Percentiles rank a stretch among this genome's conserved stretches.
These are phyloP conservation scores for Tetragonula clypearis DNA, from an alignment of 1,140 invertebrate species.

Conservation along the genomic window DNA sequence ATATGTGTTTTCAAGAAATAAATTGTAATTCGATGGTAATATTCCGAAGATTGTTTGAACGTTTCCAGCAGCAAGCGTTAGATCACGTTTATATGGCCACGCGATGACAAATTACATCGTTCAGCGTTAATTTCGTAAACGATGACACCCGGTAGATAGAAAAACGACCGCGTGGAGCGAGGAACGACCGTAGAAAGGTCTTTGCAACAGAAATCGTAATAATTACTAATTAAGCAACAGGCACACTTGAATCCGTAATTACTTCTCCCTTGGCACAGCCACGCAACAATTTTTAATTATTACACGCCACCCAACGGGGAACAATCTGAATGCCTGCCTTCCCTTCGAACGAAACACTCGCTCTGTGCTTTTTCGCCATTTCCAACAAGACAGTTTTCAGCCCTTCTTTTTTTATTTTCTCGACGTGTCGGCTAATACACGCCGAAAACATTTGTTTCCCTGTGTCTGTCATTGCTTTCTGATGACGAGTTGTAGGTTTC, in stretches of 20 bases:
- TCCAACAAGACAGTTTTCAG: not conserved
- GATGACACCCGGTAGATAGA: conserved; percentile 26
- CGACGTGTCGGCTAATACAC: not conserved
- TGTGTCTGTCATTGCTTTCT: not conserved
- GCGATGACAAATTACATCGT: not conserved
- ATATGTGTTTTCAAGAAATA: not conserved
- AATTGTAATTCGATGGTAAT: not conserved
- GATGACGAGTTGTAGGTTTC: not conserved
- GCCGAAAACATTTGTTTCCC: not conserved
- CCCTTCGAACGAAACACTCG: not conserved
- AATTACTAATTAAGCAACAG: conserved; percentile 53
- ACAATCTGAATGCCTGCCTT: conserved; percentile 19
- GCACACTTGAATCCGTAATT: conserved; percentile 43
- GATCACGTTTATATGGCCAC: not conserved
- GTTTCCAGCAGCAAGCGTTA: not conserved
- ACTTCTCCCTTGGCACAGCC: not conserved
- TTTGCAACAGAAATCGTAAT: conserved; percentile 31
- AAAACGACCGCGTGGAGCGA: not conserved
- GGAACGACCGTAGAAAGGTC: not conserved
- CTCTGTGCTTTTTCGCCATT: not conserved
- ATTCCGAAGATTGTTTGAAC: not conserved
- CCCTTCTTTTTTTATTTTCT: no score
- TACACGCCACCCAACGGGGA: not conserved
- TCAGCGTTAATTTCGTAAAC: no score
- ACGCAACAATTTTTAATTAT: conserved; percentile 48